Base-by-base conservation (phyloP, 2,797 vertebrate species). In the Calcarius lapponicus region DNA sequence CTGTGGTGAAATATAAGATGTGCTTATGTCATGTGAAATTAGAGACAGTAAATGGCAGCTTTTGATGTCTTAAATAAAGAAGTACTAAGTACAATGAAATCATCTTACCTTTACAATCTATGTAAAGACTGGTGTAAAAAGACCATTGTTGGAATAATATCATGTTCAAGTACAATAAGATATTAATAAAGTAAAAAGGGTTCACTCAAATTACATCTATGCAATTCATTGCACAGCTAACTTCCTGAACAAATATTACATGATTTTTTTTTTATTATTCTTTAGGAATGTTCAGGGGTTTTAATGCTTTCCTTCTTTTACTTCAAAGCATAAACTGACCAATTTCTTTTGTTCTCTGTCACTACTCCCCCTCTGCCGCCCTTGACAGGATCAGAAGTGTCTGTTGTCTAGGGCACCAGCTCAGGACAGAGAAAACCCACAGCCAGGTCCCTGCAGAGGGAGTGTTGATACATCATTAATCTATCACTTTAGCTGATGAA, bases 391-490 rank as follows among this genome's bases (percentile, higher is more conserved):
- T 69, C 31, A 85, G n/a, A 80, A 92, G 9, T 51, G 43, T 15
- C 26, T 82, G n/a, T 7, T 90, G 40, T 87, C 53, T 28, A 29
- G n/a, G 60, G 43, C 67, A 58, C 14, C 48, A 48, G 18, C 53
- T 88, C 45, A 89, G 60, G 62, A 79, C 0, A 1, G 18, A 70
- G 43, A 80, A 96, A 91, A 54, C 14, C 16, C 58, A 75, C 62
- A 86, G 78, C 11, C 51, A 70, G 51, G 34, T 89, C 71, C 67
- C 92, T 92, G 71, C 74, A 76, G 92, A 73, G 60, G 9, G 14
- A 80, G 34, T 85, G 87, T 79, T 93, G 86, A 84, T 93, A 56
- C 31, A 69, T 69, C 86, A 69, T 94, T 92, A 90, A 92, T 95
- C 88, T 69, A 19, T 69, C 61, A 71, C 70, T 72, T 65, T 10